Evolutionary conservation across 2,797 vertebrate species (phyloP).

Genomic region (Tragelaphus oryx): DNA sequence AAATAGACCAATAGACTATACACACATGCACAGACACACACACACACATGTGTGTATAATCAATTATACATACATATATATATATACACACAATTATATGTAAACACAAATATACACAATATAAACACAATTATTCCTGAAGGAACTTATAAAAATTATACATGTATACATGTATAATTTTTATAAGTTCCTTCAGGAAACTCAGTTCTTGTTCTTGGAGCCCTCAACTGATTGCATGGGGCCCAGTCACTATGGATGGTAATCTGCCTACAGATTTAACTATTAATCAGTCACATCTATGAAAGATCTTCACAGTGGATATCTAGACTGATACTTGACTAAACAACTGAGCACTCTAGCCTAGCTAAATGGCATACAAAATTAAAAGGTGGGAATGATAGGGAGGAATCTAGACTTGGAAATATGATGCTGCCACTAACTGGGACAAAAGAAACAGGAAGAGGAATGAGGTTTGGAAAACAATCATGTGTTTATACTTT

Average conservation of each 20-base stretch:
- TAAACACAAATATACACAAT: neutral
- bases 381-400: neutral
- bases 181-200: neutral
- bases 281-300: neutral
- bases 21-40: neutral
- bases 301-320: neutral
- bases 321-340: neutral
- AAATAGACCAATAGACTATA: too few species aligned
- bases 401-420: neutral
- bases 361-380: neutral
- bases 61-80: neutral
- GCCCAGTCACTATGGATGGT: neutral
- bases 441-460: neutral
- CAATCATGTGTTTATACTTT: neutral
- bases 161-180: neutral
- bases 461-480: neutral
- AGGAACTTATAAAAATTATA: too few species aligned
- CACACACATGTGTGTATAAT: fast-evolving
- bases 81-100: neutral
- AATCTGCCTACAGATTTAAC: neutral
- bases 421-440: neutral
- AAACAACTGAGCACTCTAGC: neutral
- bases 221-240: neutral
- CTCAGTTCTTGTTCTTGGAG: neutral
- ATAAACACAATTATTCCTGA: too few species aligned